These are phyloP conservation scores for Saturnia pavonia DNA, from an alignment of 2,888 invertebrate genomes.

Conservation along the genomic window DNA sequence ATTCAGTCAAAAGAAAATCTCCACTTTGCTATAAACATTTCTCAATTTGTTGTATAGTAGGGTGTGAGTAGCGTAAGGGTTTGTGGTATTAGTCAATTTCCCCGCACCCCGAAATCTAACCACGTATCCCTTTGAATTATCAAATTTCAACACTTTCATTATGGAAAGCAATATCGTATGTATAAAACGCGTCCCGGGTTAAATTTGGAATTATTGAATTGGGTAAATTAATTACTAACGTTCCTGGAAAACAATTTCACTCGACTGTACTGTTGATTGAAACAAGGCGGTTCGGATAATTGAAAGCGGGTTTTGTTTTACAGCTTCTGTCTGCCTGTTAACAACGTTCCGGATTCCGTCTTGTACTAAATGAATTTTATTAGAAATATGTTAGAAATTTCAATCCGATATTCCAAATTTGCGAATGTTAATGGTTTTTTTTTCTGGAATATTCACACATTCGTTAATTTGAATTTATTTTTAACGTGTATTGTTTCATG, in stretches of 20 bases:
- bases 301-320: not conserved
- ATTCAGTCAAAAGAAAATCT: too few species aligned
- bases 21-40: too few species aligned
- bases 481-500: too few species aligned
- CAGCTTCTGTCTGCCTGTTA: not conserved
- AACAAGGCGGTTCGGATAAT: constrained; percentile 6
- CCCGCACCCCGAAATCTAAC: not conserved
- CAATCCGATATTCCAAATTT: not conserved
- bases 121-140: constrained; percentile 4
- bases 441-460: not conserved
- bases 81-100: not conserved
- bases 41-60: too few species aligned
- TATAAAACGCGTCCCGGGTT: not conserved
- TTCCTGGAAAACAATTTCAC: not conserved
- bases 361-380: not conserved
- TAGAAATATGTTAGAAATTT: not conserved
- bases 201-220: not conserved
- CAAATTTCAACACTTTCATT: not conserved
- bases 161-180: not conserved
- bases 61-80: not conserved
- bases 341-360: not conserved
- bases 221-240: constrained; percentile 11
- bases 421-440: not conserved
- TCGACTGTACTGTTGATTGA: constrained; percentile 6
- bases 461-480: not conserved